Conservation (phyloP, 1,140 invertebrate genomes). For the Proctacanthus coquilletti region DNA sequence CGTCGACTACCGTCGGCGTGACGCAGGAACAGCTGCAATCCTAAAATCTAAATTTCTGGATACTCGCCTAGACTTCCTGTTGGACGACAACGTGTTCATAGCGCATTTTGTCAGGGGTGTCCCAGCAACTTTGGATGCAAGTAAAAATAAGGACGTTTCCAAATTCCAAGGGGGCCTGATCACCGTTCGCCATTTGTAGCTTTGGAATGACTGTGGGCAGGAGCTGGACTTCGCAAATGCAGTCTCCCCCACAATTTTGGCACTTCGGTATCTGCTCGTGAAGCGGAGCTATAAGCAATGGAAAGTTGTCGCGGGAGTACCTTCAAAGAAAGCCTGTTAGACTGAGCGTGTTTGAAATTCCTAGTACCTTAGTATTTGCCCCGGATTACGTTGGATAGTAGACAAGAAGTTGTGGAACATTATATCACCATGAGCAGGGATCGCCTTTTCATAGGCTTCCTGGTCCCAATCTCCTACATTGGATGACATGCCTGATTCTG, state of each 20-base stretch:
- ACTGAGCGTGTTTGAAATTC: too few relatives aligned
- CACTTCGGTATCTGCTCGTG: conserved; percentile 38
- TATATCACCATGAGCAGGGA: conserved; percentile 62
- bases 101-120: conserved; percentile 43
- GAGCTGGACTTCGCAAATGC: conserved; percentile 67
- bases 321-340: conserved; percentile 38
- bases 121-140: conserved; percentile 72
- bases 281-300: conserved; percentile 48
- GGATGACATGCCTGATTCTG: background rate
- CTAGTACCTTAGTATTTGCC: conserved; percentile 59
- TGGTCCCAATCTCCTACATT: conserved; percentile 18
- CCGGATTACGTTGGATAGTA: conserved; percentile 55
- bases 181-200: conserved; percentile 36
- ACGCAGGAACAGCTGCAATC: too few relatives aligned
- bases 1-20: too few relatives aligned
- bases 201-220: conserved; percentile 60
- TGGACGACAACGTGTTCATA: conserved; percentile 62
- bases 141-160: conserved; percentile 68
- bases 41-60: background rate
- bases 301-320: conserved; percentile 48
- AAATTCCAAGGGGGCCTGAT: conserved; percentile 50
- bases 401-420: conserved; percentile 65
- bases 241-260: conserved; percentile 49
- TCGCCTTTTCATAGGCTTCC: conserved; percentile 62
- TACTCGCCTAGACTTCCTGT: conserved; percentile 35